Evolutionary conservation across 2,888 invertebrate genomes (phyloP).

Genomic region (Philaethria dido): DNA sequence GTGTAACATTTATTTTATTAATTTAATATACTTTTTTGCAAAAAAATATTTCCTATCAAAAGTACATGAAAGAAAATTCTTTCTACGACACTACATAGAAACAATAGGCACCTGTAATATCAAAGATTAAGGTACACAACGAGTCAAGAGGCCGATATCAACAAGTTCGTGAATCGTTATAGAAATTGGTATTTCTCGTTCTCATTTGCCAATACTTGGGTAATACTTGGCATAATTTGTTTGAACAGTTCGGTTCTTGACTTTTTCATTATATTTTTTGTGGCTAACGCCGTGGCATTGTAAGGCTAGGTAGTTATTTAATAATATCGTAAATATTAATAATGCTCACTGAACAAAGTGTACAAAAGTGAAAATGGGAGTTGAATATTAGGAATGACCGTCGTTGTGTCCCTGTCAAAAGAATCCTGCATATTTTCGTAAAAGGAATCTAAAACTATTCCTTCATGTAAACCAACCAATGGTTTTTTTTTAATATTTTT

Average conservation of each 20-base stretch:
- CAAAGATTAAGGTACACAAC: constrained; percentile 15
- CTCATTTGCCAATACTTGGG: constrained; percentile 16
- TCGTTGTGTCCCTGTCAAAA: no score
- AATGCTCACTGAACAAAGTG: background rate
- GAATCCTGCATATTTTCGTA: no score
- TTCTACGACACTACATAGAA: constrained; percentile 13
- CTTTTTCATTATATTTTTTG: constrained; percentile 6
- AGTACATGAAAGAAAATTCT: constrained; percentile 3
- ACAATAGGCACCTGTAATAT: constrained; percentile 26
- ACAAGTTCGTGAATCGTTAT: constrained; percentile 23
- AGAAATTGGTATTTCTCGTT: constrained; percentile 21
- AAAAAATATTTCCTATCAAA: constrained; percentile 11
- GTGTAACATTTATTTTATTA: no score
- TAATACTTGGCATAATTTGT: constrained; percentile 16
- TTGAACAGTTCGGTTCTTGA: constrained; percentile 4
- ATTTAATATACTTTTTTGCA: background rate
- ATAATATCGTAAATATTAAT: background rate
- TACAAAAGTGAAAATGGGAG: no score
- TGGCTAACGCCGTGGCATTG: background rate
- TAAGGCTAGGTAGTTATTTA: background rate
- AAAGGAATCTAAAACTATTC: no score
- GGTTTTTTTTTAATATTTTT: no score
- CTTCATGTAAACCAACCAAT: no score
- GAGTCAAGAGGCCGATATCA: constrained; percentile 22
- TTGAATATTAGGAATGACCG: no score